These are phyloP conservation scores for Holothuria leucospilota DNA, from an alignment of 53 echinoderm and acorn worm species.

Conservation along the genomic window DNA sequence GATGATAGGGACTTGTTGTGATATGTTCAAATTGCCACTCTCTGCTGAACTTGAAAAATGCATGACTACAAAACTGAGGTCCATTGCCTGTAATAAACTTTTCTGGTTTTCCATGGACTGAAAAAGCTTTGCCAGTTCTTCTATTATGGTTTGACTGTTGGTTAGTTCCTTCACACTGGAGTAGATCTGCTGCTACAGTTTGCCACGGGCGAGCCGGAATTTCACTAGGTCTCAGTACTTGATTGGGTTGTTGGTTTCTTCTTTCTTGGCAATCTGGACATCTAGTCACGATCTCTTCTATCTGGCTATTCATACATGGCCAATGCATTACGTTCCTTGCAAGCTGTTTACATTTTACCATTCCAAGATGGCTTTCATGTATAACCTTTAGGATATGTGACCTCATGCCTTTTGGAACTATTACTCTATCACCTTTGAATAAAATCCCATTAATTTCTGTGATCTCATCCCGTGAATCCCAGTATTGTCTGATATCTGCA, in stretches of 20 bases:
- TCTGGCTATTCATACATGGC: conserved; percentile 25
- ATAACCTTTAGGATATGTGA: conserved; percentile 3
- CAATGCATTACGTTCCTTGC: conserved; percentile 27
- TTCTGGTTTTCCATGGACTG: too few relatives aligned
- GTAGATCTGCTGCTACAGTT: too few relatives aligned
- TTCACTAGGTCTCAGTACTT: too few relatives aligned
- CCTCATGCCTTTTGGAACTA: conserved; percentile 1
- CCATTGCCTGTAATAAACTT: conserved; percentile 32
- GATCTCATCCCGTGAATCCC: conserved; percentile 32
- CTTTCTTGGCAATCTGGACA: too few relatives aligned
- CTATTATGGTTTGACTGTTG: conserved; percentile 14
- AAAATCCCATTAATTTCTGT: background rate
- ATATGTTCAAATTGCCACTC: conserved; percentile 28
- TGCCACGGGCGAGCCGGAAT: background rate
- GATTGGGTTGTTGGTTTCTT: too few relatives aligned
- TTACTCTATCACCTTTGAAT: conserved; percentile 10
- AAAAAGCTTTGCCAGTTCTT: too few relatives aligned
- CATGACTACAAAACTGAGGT: conserved; percentile 34
- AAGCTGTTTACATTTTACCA: conserved; percentile 15
- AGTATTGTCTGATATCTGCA: conserved; percentile 7
- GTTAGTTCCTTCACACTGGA: too few relatives aligned
- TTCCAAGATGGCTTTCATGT: too few relatives aligned
- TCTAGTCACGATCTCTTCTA: too few relatives aligned
- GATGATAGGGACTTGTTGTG: conserved; percentile 36
- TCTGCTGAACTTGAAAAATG: conserved; percentile 13